Evolutionary conservation across 2,888 invertebrate species (phyloP).

Genomic region (Drosophila koepferae): DNA sequence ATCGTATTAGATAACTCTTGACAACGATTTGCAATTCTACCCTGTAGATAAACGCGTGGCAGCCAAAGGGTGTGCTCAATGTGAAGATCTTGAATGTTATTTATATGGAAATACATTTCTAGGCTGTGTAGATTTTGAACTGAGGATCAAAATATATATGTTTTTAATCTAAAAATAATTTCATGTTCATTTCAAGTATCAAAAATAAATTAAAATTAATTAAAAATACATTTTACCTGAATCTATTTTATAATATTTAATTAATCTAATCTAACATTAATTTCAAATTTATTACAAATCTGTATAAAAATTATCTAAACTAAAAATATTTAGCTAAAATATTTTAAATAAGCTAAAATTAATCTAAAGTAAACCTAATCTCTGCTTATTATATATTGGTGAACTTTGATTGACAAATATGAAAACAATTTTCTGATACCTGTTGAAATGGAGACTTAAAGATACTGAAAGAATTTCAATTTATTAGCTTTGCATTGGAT

Average conservation of each 20-base stretch:
- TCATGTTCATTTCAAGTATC: no score
- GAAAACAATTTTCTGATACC: not conserved
- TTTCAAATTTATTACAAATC: not conserved
- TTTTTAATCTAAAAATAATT: no score
- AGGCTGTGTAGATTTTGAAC: no score
- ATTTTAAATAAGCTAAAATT: not conserved
- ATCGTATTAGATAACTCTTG: slow-evolving; percentile 28
- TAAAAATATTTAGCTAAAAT: no score
- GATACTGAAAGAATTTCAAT: not conserved
- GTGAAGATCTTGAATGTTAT: not conserved
- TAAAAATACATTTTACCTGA: no score
- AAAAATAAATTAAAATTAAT: not conserved
- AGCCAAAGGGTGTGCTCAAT: not conserved
- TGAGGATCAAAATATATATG: no score
- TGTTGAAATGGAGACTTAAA: not conserved
- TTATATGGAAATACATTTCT: not conserved
- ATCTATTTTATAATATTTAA: no score
- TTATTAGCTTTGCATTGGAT: not conserved
- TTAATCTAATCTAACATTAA: not conserved
- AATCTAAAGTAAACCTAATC: not conserved
- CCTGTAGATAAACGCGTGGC: not conserved
- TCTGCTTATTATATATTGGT: not conserved
- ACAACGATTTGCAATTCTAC: slow-evolving; percentile 42
- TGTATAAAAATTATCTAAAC: no score
- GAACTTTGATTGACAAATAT: not conserved